Evolutionary conservation across 2,797 vertebrate genomes (phyloP).

Genomic region (Coranthus polyacanthus): DNA sequence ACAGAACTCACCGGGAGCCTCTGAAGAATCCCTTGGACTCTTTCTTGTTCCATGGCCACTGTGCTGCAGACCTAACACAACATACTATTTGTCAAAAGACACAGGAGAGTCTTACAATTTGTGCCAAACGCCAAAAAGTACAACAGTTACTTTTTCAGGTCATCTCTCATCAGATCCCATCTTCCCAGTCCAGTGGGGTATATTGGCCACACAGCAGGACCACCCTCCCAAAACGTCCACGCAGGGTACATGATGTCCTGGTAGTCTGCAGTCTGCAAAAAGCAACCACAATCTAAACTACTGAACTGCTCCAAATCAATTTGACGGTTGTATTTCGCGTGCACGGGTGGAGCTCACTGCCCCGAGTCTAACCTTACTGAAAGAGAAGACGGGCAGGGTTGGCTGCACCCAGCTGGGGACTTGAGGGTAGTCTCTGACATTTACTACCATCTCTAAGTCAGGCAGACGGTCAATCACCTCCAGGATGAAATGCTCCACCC

Average conservation of each 20-base stretch:
- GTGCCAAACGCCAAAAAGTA: background rate
- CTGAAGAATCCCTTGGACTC: constrained; percentile 94
- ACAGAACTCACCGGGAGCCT: constrained; percentile 90
- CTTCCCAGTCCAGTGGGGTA: constrained; percentile 96
- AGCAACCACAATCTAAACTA: constrained; percentile 1
- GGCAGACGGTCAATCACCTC: constrained; percentile 89
- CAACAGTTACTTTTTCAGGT: constrained; percentile 90
- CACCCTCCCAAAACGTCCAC: constrained; percentile 99
- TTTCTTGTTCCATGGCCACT: constrained; percentile 96
- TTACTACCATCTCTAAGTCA: constrained; percentile 95
- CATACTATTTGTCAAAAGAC: background rate
- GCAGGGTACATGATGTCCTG: constrained; percentile 98
- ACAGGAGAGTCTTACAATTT: background rate
- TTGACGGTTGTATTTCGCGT: background rate
- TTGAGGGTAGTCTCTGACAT: constrained; percentile 99
- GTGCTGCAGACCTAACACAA: constrained; percentile 87
- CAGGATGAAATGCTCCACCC: constrained; percentile 97
- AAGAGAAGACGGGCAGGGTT: constrained; percentile 92
- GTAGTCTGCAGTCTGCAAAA: constrained; percentile 91
- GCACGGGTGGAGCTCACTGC: background rate
- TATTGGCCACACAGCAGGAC: constrained; percentile 98
- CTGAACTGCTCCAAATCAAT: background rate
- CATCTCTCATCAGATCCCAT: constrained; percentile 97
- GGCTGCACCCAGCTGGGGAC: constrained; percentile 92
- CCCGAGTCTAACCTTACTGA: constrained; percentile 92